Evolutionary conservation across 2,113 vertebrate genomes (phyloP).

Genomic region (Tragulus kanchil): DNA sequence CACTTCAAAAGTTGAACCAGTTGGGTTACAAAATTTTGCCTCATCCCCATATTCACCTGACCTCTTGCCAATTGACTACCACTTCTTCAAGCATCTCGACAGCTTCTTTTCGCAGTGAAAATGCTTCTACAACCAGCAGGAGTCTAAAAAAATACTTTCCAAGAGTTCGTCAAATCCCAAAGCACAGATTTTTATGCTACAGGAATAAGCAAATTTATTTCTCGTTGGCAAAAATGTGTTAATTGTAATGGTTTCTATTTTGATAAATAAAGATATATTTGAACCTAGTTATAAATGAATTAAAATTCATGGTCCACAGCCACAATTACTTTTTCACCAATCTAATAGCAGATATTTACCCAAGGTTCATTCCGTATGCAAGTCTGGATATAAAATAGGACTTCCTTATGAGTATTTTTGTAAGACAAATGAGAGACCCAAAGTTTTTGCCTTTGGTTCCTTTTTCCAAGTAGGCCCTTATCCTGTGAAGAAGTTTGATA

Average conservation of each 20-base stretch:
- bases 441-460: not conserved
- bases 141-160: not conserved
- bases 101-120: not conserved
- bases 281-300: not conserved
- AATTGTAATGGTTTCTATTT: not conserved
- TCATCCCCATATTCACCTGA: not conserved
- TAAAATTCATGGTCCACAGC: not conserved
- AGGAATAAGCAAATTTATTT: not conserved
- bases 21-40: not conserved
- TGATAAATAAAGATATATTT: not conserved
- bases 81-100: not conserved
- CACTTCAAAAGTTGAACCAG: not conserved
- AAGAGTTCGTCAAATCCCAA: not conserved
- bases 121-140: not conserved
- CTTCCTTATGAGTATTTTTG: slow-evolving; percentile 5
- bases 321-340: not conserved
- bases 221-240: not conserved
- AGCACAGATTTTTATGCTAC: not conserved
- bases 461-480: not conserved
- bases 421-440: not conserved
- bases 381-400: not conserved
- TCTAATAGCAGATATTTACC: not conserved
- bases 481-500: not conserved
- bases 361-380: not conserved
- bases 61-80: not conserved